Evolutionary conservation across 92 coral and sea anemone genomes (phyloP).

Genomic region (Scolanthus callimorphus): DNA sequence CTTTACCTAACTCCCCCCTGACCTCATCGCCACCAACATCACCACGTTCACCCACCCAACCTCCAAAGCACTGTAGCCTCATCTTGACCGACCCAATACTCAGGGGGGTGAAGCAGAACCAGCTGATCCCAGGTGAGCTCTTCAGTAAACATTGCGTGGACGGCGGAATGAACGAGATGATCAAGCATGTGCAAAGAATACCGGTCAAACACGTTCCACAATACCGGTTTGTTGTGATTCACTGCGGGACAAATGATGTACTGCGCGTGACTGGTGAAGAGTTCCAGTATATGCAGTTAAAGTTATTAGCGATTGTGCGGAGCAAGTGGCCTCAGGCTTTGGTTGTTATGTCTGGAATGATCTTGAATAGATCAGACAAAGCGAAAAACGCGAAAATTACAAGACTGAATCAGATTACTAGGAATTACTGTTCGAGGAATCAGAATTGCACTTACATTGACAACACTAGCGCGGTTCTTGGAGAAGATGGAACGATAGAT

Average conservation of each 20-base stretch:
- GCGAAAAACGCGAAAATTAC: background rate
- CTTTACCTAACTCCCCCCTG: too few relatives aligned
- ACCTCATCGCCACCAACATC: background rate
- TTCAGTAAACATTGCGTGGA: slow-evolving; percentile 2
- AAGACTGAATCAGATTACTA: background rate
- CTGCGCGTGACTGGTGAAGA: background rate
- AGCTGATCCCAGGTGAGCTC: background rate
- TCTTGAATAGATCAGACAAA: background rate
- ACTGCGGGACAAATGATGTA: background rate
- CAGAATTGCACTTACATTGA: background rate
- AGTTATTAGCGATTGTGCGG: background rate
- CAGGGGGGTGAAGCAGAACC: background rate
- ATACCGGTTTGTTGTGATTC: background rate
- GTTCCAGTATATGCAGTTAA: background rate
- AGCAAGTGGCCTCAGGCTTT: background rate
- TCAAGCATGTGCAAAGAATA: background rate
- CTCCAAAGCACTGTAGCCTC: background rate
- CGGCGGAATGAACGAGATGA: slow-evolving; percentile 1
- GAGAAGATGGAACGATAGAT: background rate
- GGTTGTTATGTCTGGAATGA: background rate
- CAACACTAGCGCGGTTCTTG: background rate
- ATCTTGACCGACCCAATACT: slow-evolving; percentile 1
- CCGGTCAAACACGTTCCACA: background rate
- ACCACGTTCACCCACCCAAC: background rate
- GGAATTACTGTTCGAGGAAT: background rate